Evolutionary conservation across 2,888 invertebrate genomes (phyloP).

Genomic region (Helicoverpa assulta): DNA sequence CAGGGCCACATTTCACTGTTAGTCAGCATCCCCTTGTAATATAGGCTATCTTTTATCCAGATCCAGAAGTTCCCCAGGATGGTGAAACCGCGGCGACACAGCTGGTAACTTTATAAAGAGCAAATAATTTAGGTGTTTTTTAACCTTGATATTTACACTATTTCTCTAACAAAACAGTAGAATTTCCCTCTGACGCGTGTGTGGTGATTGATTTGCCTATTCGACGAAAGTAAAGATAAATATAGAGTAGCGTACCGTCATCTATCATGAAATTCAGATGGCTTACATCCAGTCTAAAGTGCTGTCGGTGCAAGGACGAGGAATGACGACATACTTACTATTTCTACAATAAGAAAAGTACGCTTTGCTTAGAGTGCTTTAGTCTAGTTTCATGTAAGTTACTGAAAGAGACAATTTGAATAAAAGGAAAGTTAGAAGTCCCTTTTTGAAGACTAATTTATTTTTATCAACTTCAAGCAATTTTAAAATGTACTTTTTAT

Average conservation of each 20-base stretch:
- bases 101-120: no score
- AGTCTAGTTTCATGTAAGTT: neutral
- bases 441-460: neutral
- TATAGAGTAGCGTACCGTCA: neutral
- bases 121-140: neutral
- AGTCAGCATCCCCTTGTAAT: no score
- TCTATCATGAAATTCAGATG: conserved; percentile 20
- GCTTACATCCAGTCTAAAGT: conserved; percentile 10
- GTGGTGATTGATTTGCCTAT: conserved; percentile 19
- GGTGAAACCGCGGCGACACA: no score
- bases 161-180: neutral
- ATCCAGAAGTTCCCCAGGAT: no score
- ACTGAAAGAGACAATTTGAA: neutral
- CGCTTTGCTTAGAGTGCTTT: conserved; percentile 4
- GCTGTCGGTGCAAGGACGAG: conserved; percentile 2
- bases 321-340: neutral
- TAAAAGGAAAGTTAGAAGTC: neutral
- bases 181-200: neutral
- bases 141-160: neutral
- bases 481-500: neutral
- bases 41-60: no score
- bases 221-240: neutral
- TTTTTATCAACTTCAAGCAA: neutral
- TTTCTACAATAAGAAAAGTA: conserved; percentile 10
- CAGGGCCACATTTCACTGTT: no score